Percentiles rank a stretch among this genome's conserved stretches.
These are phyloP conservation scores for Anarrhichthys ocellatus DNA, from an alignment of 2,113 vertebrate species.

Conservation along the genomic window DNA sequence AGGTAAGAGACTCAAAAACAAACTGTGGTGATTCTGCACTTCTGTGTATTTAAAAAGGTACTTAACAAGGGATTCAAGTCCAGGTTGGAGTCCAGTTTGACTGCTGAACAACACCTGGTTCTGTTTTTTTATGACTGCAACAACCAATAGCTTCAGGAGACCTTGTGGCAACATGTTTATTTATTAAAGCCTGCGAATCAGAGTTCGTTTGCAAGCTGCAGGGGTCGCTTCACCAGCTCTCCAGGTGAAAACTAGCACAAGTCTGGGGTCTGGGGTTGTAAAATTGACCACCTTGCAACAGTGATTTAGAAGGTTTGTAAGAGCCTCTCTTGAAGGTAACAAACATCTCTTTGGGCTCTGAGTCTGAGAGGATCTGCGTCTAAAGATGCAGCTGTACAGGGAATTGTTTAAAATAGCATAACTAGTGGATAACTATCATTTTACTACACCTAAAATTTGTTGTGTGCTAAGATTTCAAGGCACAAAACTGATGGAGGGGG, in stretches of 20 bases:
- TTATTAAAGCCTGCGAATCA: conserved; percentile 9
- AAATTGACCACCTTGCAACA: background rate
- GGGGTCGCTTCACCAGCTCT: conserved; percentile 12
- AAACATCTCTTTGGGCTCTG: too few relatives aligned
- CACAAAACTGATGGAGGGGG: background rate
- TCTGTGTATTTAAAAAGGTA: background rate
- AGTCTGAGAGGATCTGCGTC: background rate
- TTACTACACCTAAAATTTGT: background rate
- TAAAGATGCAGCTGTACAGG: background rate
- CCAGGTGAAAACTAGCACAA: background rate
- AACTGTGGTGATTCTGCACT: background rate
- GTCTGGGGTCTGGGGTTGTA: background rate
- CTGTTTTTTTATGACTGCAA: conserved; percentile 12
- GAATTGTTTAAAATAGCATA: background rate
- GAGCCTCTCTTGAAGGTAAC: background rate
- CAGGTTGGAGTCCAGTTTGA: conserved; percentile 47
- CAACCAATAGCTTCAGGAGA: background rate
- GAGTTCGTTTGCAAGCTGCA: conserved; percentile 25
- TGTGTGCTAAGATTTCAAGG: background rate
- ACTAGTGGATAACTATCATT: background rate
- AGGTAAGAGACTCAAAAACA: conserved; percentile 67
- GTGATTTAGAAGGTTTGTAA: background rate
- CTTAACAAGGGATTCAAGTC: conserved; percentile 29
- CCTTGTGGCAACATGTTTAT: conserved; percentile 16
- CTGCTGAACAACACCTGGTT: conserved; percentile 48